phyloP scores from a whole-genome alignment of 2,113 vertebrate species.

The Atrichornis clamosus region DNA sequence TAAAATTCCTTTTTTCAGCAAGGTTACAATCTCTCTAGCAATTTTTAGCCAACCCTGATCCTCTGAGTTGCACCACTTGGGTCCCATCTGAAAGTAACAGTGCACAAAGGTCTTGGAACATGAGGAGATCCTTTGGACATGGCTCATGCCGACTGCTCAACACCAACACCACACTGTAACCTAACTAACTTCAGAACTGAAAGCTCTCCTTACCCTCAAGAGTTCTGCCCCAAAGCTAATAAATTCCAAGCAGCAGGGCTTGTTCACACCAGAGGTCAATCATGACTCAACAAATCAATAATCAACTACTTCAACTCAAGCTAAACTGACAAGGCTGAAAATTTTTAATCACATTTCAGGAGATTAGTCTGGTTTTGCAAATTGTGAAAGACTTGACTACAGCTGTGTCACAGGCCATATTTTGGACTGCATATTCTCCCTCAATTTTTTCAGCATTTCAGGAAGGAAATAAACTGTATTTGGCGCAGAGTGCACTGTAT shows the following conservation, averaged over 20 bases:
- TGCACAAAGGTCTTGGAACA: not conserved
- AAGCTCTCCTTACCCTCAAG: not conserved
- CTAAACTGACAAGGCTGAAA: not conserved
- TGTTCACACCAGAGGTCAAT: not conserved
- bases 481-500: not conserved
- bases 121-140: not conserved
- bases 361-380: conserved; percentile 19
- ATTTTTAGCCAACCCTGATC: not conserved
- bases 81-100: not conserved
- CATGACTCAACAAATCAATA: not conserved
- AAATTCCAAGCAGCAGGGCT: not conserved
- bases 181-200: not conserved
- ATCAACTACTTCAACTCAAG: not conserved
- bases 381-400: not conserved
- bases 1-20: not conserved
- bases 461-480: conserved; percentile 27
- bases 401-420: conserved; percentile 10
- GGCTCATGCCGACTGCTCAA: not conserved
- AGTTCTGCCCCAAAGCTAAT: not conserved
- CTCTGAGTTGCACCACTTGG: not conserved
- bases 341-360: not conserved
- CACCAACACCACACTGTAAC: not conserved
- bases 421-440: not conserved
- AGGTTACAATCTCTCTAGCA: not conserved
- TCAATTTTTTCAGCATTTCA: not conserved